Evolutionary conservation across 2,113 vertebrate genomes (phyloP).

Genomic region (Cacatua alba): DNA sequence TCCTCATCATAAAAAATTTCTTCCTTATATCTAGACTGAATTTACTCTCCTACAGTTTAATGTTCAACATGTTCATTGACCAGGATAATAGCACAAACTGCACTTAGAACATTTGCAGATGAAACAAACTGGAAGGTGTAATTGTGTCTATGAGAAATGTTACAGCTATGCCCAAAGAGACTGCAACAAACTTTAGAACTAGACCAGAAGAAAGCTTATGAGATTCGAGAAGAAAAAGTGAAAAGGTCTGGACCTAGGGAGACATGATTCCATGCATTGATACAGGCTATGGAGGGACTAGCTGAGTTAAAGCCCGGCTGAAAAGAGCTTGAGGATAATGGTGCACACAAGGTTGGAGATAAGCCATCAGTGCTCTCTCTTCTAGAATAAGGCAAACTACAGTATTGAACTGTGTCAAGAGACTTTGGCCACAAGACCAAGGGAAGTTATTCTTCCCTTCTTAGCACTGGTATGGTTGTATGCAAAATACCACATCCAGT

Average conservation of each 20-base stretch:
- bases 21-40: neutral
- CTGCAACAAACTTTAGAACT: neutral
- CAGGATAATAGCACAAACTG: neutral
- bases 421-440: neutral
- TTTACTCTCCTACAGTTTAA: neutral
- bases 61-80: neutral
- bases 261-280: neutral
- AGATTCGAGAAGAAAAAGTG: neutral
- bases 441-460: neutral
- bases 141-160: neutral
- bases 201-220: neutral
- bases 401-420: neutral
- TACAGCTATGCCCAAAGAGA: neutral
- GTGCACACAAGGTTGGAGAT: fast-evolving
- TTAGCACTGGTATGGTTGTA: neutral
- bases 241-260: neutral
- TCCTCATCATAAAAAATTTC: neutral
- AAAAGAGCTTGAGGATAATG: neutral
- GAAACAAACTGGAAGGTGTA: neutral
- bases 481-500: neutral
- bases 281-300: neutral
- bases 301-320: neutral
- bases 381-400: neutral
- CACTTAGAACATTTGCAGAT: neutral
- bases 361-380: neutral